Conservation (phyloP, 2,797 vertebrate genomes). For the Philypnodon macrostomus region DNA sequence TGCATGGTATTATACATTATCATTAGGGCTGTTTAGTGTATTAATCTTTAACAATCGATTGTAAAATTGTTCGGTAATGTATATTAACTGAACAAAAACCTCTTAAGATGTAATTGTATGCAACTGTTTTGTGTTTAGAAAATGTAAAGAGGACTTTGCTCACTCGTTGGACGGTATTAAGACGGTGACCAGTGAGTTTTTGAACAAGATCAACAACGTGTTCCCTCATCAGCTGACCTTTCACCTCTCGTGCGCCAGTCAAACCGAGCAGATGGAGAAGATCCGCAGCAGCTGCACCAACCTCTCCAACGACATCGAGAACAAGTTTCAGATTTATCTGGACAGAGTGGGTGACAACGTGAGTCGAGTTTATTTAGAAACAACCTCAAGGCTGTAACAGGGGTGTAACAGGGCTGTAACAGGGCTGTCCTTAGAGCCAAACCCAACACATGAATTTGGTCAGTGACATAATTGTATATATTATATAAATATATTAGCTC, state of each 20-base stretch:
- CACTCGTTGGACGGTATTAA: conserved; percentile 64
- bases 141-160: conserved; percentile 74
- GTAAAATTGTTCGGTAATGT: too few relatives aligned
- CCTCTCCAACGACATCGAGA: conserved; percentile 75
- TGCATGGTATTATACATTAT: too few relatives aligned
- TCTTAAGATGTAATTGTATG: too few relatives aligned
- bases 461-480: too few relatives aligned
- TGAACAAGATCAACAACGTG: conserved; percentile 64
- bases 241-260: conserved; percentile 73
- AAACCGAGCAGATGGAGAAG: conserved; percentile 68
- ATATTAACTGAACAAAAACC: too few relatives aligned
- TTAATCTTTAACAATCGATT: too few relatives aligned
- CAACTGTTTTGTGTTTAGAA: conserved; percentile 42
- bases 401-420: too few relatives aligned
- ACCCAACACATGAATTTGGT: too few relatives aligned
- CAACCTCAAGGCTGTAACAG: too few relatives aligned
- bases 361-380: not conserved
- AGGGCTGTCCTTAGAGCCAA: too few relatives aligned
- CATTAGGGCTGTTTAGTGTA: too few relatives aligned
- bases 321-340: conserved; percentile 77
- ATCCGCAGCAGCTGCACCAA: conserved; percentile 76
- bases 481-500: too few relatives aligned
- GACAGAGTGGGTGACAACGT: conserved; percentile 71
- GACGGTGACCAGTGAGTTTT: conserved; percentile 59
- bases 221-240: conserved; percentile 75